Conservation (phyloP, 2,888 invertebrate species). For the Epistrophe grossulariae region DNA sequence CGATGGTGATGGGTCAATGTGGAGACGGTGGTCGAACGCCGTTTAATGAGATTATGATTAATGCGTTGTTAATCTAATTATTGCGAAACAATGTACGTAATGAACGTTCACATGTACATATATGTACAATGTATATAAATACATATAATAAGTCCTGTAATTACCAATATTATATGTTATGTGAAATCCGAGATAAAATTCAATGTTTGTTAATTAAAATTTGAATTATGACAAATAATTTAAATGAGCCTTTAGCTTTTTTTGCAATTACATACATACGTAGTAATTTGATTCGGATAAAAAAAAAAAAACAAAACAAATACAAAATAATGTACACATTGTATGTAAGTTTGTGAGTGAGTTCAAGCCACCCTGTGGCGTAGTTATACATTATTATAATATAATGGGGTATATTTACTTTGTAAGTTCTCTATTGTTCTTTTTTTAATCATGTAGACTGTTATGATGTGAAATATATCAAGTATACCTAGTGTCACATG, state of each 20-base stretch:
- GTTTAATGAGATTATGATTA: slow-evolving; percentile 69
- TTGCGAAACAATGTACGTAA: slow-evolving; percentile 59
- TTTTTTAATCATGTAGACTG: not conserved
- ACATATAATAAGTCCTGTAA: slow-evolving; percentile 32
- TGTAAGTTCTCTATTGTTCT: slow-evolving; percentile 12
- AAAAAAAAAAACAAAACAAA: not conserved
- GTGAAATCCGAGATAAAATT: slow-evolving; percentile 44
- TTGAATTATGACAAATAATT: slow-evolving; percentile 51
- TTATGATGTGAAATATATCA: slow-evolving; percentile 40
- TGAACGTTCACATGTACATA: slow-evolving; percentile 16
- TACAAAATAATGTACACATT: not conserved
- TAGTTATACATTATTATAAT: slow-evolving; percentile 5
- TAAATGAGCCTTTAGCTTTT: slow-evolving; percentile 6
- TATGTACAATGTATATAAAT: not conserved
- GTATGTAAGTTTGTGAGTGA: not conserved
- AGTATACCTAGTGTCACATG: slow-evolving; percentile 37
- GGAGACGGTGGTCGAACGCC: slow-evolving; percentile 24
- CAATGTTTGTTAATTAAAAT: slow-evolving; percentile 57
- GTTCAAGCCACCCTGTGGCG: slow-evolving; percentile 27
- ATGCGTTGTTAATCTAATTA: slow-evolving; percentile 71
- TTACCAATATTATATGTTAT: slow-evolving; percentile 38
- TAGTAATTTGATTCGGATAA: slow-evolving; percentile 5
- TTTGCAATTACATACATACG: slow-evolving; percentile 29
- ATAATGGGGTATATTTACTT: slow-evolving; percentile 19
- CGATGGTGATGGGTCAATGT: not conserved